These are phyloP conservation scores for Tetranychus urticae DNA, from an alignment of 1,140 invertebrate genomes.

Conservation along the genomic window DNA sequence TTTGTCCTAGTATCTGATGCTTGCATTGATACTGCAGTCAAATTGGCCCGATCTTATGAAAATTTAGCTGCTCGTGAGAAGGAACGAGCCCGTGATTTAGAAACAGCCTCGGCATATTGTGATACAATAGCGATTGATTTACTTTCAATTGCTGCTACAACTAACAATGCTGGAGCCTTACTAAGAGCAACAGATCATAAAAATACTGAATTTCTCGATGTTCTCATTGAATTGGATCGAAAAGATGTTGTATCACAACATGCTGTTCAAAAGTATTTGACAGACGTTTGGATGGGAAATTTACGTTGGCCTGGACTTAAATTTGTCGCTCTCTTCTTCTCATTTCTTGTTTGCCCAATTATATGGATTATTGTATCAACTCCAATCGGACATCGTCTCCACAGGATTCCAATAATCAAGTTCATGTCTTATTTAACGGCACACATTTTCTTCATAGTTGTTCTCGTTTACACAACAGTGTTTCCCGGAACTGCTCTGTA, in stretches of 20 bases:
- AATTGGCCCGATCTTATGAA: slow-evolving; percentile 55
- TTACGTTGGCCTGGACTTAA: slow-evolving; percentile 87
- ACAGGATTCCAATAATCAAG: slow-evolving; percentile 76
- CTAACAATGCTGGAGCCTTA: slow-evolving; percentile 72
- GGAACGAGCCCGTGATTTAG: slow-evolving; percentile 84
- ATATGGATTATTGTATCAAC: slow-evolving; percentile 90
- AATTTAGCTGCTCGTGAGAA: slow-evolving; percentile 72
- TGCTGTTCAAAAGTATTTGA: slow-evolving; percentile 26
- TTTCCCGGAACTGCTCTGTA: slow-evolving; percentile 39
- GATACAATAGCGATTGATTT: slow-evolving; percentile 92
- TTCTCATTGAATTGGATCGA: slow-evolving; percentile 76
- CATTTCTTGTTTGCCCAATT: slow-evolving; percentile 74
- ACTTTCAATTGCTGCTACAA: slow-evolving; percentile 68
- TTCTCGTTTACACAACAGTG: slow-evolving; percentile 71
- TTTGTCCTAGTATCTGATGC: slow-evolving; percentile 88
- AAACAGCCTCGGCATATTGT: slow-evolving; percentile 79
- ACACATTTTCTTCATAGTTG: slow-evolving; percentile 84
- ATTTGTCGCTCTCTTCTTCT: slow-evolving; percentile 67
- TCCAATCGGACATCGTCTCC: slow-evolving; percentile 78
- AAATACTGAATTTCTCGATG: slow-evolving; percentile 83
- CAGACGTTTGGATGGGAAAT: slow-evolving; percentile 88
- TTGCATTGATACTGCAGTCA: slow-evolving; percentile 91
- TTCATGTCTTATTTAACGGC: slow-evolving; percentile 98
- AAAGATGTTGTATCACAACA: slow-evolving; percentile 54
- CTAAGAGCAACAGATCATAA: slow-evolving; percentile 69